Base-by-base conservation (phyloP, 2,888 invertebrate genomes). In the Litoditis marina region DNA sequence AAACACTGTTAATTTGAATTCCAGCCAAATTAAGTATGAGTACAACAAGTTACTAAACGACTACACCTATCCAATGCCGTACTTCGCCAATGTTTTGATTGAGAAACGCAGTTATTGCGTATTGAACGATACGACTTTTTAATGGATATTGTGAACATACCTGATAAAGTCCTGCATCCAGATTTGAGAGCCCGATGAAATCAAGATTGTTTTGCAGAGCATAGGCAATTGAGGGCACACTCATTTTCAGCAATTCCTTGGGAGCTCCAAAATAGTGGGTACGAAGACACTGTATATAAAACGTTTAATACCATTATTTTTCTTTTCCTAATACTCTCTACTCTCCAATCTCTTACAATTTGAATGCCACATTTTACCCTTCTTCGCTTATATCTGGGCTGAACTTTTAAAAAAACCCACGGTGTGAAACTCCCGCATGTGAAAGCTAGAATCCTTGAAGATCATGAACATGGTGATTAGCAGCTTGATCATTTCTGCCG, bases 121-220 rank as follows among this genome's bases (percentile, higher is more conserved):
- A n/a, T n/a, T n/a, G n/a, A n/a, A n/a, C n/a, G n/a, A n/a, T n/a
- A n/a, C n/a, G n/a, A n/a, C n/a, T n/a, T n/a, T n/a, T n/a, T 11
- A n/a, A n/a, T n/a, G n/a, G n/a, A n/a, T n/a, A n/a, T n/a, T 8
- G n/a, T 13, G 13, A 32, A 11, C 31, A 34, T 31, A 81, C 82
- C 69, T 83, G 83, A 69, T 83, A 83, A 27, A 82, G 77, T n/a
- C 79, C 80, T 7, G 83, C 80, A 47, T 82, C 80, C 53, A 83
- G 65, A 64, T 83, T 82, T 39, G 78, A 77, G 39, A 83, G 65
- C 11, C 79, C 83, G 39, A 83, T 74, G 59, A 83, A 83, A 63
- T 83, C 83, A 65, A 83, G 67, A 56, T 83, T 83, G 68, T 83
- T 83, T 71, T 83, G 83, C 28, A 83, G 61, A 11, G 82, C 82